Evolutionary conservation across 1,140 invertebrate species (phyloP).

Genomic region (Papilio helenus): DNA sequence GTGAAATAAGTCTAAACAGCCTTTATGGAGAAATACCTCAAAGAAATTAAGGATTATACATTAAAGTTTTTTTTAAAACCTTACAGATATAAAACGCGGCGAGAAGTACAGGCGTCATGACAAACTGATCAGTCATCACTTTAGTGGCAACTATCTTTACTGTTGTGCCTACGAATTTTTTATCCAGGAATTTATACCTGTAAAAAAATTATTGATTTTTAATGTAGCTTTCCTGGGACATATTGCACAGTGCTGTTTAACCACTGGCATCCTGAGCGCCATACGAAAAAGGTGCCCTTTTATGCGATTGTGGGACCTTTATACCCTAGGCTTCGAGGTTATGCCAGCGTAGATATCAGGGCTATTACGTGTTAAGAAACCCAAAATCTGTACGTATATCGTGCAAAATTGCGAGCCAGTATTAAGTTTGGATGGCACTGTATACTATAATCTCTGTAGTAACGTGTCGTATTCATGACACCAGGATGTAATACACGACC

Average conservation of each 20-base stretch:
- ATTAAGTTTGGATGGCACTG: not conserved
- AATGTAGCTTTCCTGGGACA: not conserved
- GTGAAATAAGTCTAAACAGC: no score
- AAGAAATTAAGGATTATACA: not conserved
- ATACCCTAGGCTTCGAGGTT: not conserved
- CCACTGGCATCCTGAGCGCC: no score
- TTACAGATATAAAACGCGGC: slow-evolving; percentile 88
- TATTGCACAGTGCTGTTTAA: no score
- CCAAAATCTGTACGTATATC: not conserved
- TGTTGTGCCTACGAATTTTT: slow-evolving; percentile 86
- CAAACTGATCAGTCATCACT: slow-evolving; percentile 89
- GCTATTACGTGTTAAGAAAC: not conserved
- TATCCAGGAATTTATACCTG: slow-evolving; percentile 92
- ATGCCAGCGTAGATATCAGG: not conserved
- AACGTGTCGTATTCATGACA: not conserved
- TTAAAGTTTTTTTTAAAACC: slow-evolving; percentile 41
- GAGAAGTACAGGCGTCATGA: slow-evolving; percentile 88
- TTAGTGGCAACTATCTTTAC: slow-evolving; percentile 87
- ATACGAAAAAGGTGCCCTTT: no score
- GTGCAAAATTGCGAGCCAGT: not conserved
- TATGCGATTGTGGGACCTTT: no score
- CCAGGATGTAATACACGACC: slow-evolving; percentile 25
- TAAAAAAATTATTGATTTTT: slow-evolving; percentile 48
- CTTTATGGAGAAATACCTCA: not conserved
- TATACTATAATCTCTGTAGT: not conserved